Evolutionary conservation across 2,888 invertebrate genomes (phyloP).

Genomic region (Nymphalis urticae): DNA sequence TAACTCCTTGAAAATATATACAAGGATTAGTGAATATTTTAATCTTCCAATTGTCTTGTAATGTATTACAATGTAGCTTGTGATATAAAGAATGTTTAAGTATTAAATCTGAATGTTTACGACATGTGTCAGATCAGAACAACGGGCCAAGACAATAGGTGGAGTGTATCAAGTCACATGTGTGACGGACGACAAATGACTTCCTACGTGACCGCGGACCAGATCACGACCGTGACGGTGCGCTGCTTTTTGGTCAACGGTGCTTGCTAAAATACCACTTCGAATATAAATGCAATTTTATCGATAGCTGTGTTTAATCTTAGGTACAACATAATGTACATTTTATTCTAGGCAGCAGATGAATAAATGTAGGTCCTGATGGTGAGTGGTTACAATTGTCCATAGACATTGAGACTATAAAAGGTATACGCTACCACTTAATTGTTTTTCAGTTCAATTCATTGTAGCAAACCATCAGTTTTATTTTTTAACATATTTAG

Average conservation of each 20-base stretch:
- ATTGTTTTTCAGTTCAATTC: no score
- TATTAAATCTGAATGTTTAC: slow-evolving; percentile 25
- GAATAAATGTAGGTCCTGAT: no score
- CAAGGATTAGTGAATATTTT: no score
- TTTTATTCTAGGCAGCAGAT: no score
- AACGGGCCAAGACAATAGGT: slow-evolving; percentile 51
- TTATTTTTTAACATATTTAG: no score
- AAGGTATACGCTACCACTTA: no score
- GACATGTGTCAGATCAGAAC: slow-evolving; percentile 42
- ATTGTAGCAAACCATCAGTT: no score
- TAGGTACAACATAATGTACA: no score
- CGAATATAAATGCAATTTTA: neutral
- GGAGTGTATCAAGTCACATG: slow-evolving; percentile 51
- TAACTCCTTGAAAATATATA: no score
- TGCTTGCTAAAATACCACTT: slow-evolving; percentile 37
- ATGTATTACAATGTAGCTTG: neutral
- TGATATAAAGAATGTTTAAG: slow-evolving; percentile 5
- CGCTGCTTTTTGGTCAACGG: slow-evolving; percentile 60
- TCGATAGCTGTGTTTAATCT: no score
- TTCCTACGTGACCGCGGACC: slow-evolving; percentile 63
- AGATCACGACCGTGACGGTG: slow-evolving; percentile 64
- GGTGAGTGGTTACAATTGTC: no score
- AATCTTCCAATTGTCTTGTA: neutral
- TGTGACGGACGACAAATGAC: slow-evolving; percentile 63
- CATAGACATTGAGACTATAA: no score